These are phyloP conservation scores for Ispidina picta DNA, from an alignment of 2,797 vertebrate genomes.

Conservation along the genomic window DNA sequence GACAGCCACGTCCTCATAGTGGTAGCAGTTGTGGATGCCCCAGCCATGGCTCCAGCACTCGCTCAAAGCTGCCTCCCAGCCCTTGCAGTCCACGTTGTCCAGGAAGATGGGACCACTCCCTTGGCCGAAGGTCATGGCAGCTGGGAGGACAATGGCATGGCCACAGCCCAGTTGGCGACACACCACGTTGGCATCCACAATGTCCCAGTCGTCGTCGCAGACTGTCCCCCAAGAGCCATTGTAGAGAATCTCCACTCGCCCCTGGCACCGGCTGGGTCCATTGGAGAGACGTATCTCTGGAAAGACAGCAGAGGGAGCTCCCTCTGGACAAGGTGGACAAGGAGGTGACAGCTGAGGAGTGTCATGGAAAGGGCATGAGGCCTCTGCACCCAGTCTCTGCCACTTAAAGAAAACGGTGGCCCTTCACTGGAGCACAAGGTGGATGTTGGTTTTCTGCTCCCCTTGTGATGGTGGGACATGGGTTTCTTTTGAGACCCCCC, in stretches of 20 bases:
- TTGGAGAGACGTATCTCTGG: constrained; percentile 88
- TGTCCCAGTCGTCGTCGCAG: constrained; percentile 96
- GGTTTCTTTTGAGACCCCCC: not conserved
- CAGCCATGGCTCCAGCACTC: constrained; percentile 90
- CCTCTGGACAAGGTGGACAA: not conserved
- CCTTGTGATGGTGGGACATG: not conserved
- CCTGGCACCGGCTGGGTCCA: constrained; percentile 86
- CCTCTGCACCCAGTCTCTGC: not conserved
- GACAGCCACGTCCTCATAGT: constrained; percentile 94
- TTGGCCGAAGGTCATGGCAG: constrained; percentile 87
- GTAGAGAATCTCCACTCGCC: constrained; percentile 89
- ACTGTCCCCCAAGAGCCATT: constrained; percentile 91
- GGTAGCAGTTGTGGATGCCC: constrained; percentile 97
- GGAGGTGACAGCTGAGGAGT: not conserved
- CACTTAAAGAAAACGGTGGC: not conserved
- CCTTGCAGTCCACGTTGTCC: constrained; percentile 94
- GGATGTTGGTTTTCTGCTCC: not conserved
- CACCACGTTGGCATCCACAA: constrained; percentile 93
- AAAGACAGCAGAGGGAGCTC: not conserved
- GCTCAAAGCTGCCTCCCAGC: constrained; percentile 84
- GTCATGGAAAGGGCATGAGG: accelerated
- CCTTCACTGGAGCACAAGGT: not conserved
- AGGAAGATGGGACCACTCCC: constrained; percentile 88
- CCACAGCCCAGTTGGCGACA: constrained; percentile 92
- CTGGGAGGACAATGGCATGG: constrained; percentile 80